Evolutionary conservation across 2,113 vertebrate species (phyloP), one percentile per base, ranked within the genome.

Genomic region (Notarius quadriscutis): DNA sequence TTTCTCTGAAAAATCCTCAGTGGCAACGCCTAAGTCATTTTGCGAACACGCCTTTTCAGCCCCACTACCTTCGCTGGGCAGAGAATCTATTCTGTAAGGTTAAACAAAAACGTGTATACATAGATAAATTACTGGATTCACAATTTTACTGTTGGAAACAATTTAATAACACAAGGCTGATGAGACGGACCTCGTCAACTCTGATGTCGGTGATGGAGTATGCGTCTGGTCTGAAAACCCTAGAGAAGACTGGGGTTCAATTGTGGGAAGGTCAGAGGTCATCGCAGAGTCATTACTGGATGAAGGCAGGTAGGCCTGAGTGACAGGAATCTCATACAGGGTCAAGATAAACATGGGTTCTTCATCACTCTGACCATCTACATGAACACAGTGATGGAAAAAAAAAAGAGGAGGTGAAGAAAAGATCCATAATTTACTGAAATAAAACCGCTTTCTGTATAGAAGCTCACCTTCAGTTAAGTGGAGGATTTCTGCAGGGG

Each of bases 261-360:
- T 10, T 14, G 58, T 41, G 15, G 57, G 18, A 30, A 87, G 65
- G n/a, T 87, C 82, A 75, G 55, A 63, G 2, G 5, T 81, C 63
- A 86, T 58, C 15, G 4, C 85, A 71, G 63, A 14, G 41, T 74
- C 79, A 51, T 72, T 87, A 58, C 34, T 82, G 34, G 34, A 69
- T 20, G 25, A 74, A 18, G 86, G 12, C 17, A 71, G 34, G 11
- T 62, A 50, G 9, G 86, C 6, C 69, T 86, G 55, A 55, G 75
- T 90, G 69, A 93, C 18, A 86, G 96, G 94, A 80, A 97, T 97
- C 93, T 96, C 96, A 90, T 97, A 96, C 84, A 97, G 89, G 0
- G 96, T 97, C 91, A 97, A 93, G 93, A 97, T 95, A 92, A 96
- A 95, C 0, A 95, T 94, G 58, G 89, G 91, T 86, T 96, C 95